Evolutionary conservation across 2,888 invertebrate genomes (phyloP).

Genomic region (Cerceris ruficornis): DNA sequence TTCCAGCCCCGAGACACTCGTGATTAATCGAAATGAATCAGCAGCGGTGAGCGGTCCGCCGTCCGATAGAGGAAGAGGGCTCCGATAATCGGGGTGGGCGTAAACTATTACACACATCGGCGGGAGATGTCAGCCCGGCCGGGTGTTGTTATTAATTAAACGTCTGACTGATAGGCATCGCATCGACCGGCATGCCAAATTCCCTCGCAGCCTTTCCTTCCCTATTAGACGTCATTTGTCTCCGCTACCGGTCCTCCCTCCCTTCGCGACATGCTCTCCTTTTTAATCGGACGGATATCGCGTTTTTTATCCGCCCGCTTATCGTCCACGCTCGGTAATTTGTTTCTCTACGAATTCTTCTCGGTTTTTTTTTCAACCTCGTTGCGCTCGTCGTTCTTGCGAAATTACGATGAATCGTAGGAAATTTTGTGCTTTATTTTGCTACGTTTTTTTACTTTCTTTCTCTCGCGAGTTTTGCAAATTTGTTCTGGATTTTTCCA

Average conservation of each 20-base stretch:
- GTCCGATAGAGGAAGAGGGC: conserved; percentile 43
- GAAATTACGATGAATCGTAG: background rate
- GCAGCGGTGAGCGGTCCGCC: conserved; percentile 40
- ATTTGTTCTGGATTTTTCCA: too few species aligned
- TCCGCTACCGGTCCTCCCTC: conserved; percentile 73
- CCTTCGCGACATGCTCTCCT: conserved; percentile 42
- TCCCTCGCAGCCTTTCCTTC: conserved; percentile 70
- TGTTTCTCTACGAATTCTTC: conserved; percentile 21
- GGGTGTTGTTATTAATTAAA: conserved; percentile 81
- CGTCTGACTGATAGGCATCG: conserved; percentile 79
- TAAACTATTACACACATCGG: conserved; percentile 78
- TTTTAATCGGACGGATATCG: conserved; percentile 33
- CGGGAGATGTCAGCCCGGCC: conserved; percentile 75
- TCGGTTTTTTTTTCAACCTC: background rate
- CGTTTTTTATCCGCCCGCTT: conserved; percentile 13
- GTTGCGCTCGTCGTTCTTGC: conserved; percentile 4
- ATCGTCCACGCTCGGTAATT: conserved; percentile 18
- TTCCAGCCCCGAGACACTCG: conserved; percentile 46
- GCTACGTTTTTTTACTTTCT: too few species aligned
- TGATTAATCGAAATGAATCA: conserved; percentile 72
- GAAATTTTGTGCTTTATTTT: background rate
- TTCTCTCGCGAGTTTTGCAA: too few species aligned
- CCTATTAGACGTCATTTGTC: conserved; percentile 80
- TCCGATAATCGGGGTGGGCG: conserved; percentile 77
- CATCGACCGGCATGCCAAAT: conserved; percentile 73